Base-by-base conservation (phyloP, 2,888 invertebrate species). In the Drosophila paramelanica region DNA sequence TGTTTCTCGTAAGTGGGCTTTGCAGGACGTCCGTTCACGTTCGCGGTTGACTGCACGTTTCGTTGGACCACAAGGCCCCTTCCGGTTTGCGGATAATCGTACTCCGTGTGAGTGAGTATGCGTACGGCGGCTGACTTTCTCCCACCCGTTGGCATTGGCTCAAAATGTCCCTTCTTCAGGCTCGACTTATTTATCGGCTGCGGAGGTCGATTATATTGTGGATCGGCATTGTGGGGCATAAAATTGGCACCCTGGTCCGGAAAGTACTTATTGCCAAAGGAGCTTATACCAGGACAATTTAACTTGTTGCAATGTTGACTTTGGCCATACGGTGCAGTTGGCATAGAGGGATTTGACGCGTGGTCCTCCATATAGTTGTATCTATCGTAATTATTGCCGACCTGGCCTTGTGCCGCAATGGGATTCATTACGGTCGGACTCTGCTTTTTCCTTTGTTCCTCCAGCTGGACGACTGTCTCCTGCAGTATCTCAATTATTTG, bases 401-500 rank as follows among this genome's bases (percentile, higher is more conserved):
- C 31, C 5, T 2, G 8, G 13, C 23, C n/a, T 45, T 45, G 25
- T 4, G 4, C 25, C 10, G 14, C 27, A 27, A 5, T n/a, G 4
- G 10, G 4, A 27, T 46, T 45, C 2, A 5, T n/a, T 4, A 8
- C n/a, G n/a, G 43, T 45, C 31, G 50, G 33, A n/a, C 53, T 20
- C 8, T 49, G 17, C 5, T 27, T 8, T 13, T 66, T 39, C 43
- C 59, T 47, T 42, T 81, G 71, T 7, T 62, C 33, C 20, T 79
- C 64, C 36, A 80, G 52, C 0, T 62, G 65, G 2, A 49, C 51
- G 14, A 80, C 53, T 11, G 85, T 70, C 41, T 66, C 46, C 17
- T 81, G 76, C 2, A 80, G 38, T 5, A 81, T 61, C 5, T 49
- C 27, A 6, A 80, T 65, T 6, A 80, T 66, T 23, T 79, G 57